A percentile compares a stretch with the other conserved stretches of the same genome.
Conservation (phyloP, 2,888 invertebrate species). For the Hydrotaea diabolus region DNA sequence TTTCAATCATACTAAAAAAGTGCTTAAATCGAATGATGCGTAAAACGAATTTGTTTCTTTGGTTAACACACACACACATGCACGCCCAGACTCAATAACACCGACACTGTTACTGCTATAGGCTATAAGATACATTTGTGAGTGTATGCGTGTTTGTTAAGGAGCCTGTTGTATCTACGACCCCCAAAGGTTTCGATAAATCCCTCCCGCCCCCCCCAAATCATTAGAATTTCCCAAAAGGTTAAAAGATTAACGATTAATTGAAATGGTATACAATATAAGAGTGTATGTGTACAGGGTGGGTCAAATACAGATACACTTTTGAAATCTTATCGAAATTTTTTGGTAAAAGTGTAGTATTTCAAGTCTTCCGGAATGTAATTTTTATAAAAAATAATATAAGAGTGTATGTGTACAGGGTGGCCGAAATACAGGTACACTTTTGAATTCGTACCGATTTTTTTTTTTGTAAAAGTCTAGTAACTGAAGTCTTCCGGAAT, state of each 20-base stretch:
- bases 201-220: background rate
- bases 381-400: too few species aligned
- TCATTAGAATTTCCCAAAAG: background rate
- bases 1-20: slow-evolving; percentile 16
- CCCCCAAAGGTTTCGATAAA: background rate
- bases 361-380: too few species aligned
- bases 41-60: slow-evolving; percentile 21
- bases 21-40: slow-evolving; percentile 9
- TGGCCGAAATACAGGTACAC: too few species aligned
- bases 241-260: slow-evolving; percentile 17
- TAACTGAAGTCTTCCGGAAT: too few species aligned
- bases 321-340: too few species aligned
- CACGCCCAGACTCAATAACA: background rate
- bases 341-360: too few species aligned
- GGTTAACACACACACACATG: background rate
- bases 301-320: too few species aligned
- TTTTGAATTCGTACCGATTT: too few species aligned
- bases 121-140: background rate
- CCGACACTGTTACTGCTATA: background rate
- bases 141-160: background rate
- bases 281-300: background rate
- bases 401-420: background rate
- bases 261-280: background rate
- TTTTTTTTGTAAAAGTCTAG: too few species aligned
- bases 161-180: background rate